Conservation (phyloP, 2,113 vertebrate species). For the Irena cyanogastra region DNA sequence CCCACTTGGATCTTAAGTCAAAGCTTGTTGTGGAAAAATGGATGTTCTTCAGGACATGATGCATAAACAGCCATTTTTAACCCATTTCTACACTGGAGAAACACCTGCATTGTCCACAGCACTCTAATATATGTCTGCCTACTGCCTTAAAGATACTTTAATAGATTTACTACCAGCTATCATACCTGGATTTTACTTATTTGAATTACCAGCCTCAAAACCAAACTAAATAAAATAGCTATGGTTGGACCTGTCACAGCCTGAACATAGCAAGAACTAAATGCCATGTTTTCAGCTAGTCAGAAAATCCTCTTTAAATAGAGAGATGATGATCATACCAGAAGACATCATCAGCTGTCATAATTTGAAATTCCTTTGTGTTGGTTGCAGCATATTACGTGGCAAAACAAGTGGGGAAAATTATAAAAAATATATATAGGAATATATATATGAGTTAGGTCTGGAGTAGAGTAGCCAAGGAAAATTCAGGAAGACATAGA, state of each 20-base stretch:
- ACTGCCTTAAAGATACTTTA: background rate
- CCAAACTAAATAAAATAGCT: background rate
- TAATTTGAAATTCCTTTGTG: background rate
- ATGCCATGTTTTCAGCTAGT: background rate
- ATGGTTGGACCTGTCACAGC: background rate
- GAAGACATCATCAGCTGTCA: background rate
- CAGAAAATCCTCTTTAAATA: background rate
- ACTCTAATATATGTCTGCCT: background rate
- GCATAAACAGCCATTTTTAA: background rate
- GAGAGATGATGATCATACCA: background rate
- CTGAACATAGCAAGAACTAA: background rate
- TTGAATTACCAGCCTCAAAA: background rate
- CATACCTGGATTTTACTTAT: background rate
- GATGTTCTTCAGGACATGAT: background rate
- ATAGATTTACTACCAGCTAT: background rate
- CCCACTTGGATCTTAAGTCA: background rate
- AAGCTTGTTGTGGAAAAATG: background rate
- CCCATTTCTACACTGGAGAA: background rate
- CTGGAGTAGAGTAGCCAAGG: background rate
- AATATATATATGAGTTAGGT: background rate
- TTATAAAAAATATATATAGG: background rate
- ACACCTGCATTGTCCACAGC: background rate
- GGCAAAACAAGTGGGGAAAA: background rate
- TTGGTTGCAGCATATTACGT: background rate
- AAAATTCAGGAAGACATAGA: background rate